Percentiles rank a stretch among this genome's conserved stretches.
Conservation (phyloP, 2,888 invertebrate genomes). For the Dynastes grantii region DNA sequence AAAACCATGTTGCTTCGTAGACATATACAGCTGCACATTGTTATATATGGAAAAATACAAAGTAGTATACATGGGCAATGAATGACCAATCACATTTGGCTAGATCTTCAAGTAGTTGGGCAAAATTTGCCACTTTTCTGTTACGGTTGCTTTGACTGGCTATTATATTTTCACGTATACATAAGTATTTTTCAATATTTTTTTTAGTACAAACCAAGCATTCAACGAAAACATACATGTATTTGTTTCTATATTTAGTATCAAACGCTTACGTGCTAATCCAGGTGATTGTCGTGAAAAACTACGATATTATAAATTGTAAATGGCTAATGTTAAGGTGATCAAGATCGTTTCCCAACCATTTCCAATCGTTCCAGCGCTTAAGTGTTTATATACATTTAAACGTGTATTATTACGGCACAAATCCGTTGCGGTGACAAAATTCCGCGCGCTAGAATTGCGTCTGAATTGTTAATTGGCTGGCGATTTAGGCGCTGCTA, state of each 20-base stretch:
- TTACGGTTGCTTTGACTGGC: no score
- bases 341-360: conserved; percentile 46
- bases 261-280: conserved; percentile 33
- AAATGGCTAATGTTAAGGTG: conserved; percentile 51
- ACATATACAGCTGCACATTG: no score
- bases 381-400: conserved; percentile 1
- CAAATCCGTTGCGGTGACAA: conserved; percentile 31
- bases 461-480: conserved; percentile 42
- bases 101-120: no score
- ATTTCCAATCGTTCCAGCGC: conserved; percentile 18
- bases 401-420: conserved; percentile 14
- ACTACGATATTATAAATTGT: conserved; percentile 46
- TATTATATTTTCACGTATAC: no score
- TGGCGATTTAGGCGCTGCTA: conserved; percentile 36
- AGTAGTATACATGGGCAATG: no score
- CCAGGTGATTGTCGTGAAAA: conserved; percentile 44
- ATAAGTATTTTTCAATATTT: no score
- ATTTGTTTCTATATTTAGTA: conserved; percentile 48
- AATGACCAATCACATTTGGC: no score
- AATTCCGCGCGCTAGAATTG: conserved; percentile 41
- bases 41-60: no score
- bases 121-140: no score
- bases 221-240: conserved; percentile 6
- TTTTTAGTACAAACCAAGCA: not conserved
- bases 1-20: no score